Evolutionary conservation across 2,888 invertebrate genomes (phyloP), one percentile per base, ranked within the genome.

Genomic region (Amphipoea lucens): DNA sequence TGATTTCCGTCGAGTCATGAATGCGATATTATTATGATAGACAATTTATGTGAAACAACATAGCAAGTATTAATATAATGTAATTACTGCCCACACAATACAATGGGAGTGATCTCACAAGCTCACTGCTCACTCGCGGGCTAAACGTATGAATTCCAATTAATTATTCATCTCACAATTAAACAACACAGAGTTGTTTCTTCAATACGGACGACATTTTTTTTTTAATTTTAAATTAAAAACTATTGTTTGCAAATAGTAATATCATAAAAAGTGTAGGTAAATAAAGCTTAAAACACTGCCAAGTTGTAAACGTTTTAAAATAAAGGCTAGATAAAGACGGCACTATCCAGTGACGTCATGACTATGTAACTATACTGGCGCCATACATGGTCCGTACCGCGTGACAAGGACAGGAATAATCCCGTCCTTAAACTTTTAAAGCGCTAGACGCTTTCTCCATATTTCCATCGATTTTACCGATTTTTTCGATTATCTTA

Each of bases 1-100:
- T 74, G 77, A 71, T 79, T n/a, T 65, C 67, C 40, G 51, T 69
- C 20, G 36, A 63, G 57, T 78, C 42, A 62, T 71, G 4, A 42
- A 48, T 51, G 51, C 23, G 68, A 40, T 76, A 67, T 23, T 57
- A 40, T 66, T 76, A 70, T 29, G 65, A 29, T 66, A 48, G 76
- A n/a, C 20, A 51, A 51, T 74, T 51, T 74, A 54, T 74, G 51
- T 74, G 51, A 66, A 82, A 23, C 29, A 29, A 66, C 51, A 63
- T 48, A 45, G 17, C 51, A 70, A 54, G 23, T 65, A 70, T 70
- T 48, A 9, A 54, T 51, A 54, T 14, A 51, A 14, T 51, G 62
- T 80, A 42, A 40, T n/a, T 67, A 62, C 17, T 57, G 29, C 11
- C 5, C 73, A 29, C 23, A 42, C 29, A 20, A 45, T 17, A 29